Conservation (phyloP, 2,113 vertebrate genomes). For the Malurus melanocephalus region DNA sequence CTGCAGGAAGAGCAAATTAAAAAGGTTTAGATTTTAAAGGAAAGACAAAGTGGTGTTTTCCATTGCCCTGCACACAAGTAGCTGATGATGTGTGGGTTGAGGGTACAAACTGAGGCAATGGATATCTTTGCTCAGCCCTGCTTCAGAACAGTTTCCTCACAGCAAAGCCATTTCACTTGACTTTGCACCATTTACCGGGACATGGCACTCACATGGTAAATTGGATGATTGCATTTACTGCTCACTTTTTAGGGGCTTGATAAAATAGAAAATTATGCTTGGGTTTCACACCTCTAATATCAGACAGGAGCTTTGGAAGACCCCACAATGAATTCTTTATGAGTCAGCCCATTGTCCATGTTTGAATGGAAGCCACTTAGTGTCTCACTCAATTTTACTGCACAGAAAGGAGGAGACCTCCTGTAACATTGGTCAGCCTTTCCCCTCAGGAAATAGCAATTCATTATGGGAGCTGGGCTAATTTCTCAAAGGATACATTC, state of each 20-base stretch:
- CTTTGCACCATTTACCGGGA: conserved; percentile 22
- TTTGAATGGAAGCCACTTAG: background rate
- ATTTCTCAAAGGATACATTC: conserved; percentile 27
- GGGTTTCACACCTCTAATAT: conserved; percentile 9
- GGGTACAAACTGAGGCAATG: background rate
- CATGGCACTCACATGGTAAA: background rate
- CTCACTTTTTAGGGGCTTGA: conserved; percentile 16
- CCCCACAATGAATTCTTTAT: background rate
- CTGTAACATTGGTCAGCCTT: background rate
- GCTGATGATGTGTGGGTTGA: background rate
- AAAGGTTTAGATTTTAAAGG: background rate
- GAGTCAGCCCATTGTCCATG: background rate
- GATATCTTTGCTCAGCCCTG: background rate
- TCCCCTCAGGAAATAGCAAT: background rate
- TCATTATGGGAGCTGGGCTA: background rate
- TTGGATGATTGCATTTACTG: background rate
- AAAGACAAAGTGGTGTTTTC: background rate
- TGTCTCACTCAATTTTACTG: background rate
- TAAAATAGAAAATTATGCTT: conserved; percentile 18
- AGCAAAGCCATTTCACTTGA: conserved; percentile 1
- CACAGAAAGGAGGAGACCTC: background rate
- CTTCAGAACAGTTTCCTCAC: background rate
- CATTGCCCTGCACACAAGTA: background rate
- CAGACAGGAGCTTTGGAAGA: background rate
- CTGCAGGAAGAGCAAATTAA: background rate